A percentile compares a stretch with the other conserved stretches of the same genome.
phyloP scores from a whole-genome alignment of 1,140 invertebrate species.

The Drosophila pallidifrons region DNA sequence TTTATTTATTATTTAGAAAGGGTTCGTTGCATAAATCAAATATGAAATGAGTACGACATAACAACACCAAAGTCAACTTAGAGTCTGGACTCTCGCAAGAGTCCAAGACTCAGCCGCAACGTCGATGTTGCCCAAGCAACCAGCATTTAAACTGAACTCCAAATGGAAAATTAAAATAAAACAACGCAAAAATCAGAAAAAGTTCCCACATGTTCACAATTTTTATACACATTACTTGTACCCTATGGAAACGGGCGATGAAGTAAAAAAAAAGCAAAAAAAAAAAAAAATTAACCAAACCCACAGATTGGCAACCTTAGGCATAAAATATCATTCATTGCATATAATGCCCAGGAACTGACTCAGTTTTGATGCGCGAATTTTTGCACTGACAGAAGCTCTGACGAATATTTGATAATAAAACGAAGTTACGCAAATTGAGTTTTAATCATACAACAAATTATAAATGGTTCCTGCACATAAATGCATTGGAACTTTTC shows the following conservation, averaged over 20 bases:
- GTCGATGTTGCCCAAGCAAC: constrained; percentile 68
- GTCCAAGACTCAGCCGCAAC: background rate
- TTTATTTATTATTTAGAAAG: constrained; percentile 84
- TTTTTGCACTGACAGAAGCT: constrained; percentile 47
- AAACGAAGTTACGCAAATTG: no score
- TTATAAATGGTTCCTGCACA: no score
- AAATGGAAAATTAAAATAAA: constrained; percentile 44
- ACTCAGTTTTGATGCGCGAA: constrained; percentile 47
- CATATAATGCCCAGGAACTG: constrained; percentile 60
- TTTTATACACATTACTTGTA: constrained; percentile 73
- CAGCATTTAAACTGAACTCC: constrained; percentile 53
- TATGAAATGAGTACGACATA: constrained; percentile 82
- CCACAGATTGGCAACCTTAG: constrained; percentile 73
- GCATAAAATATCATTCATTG: constrained; percentile 82
- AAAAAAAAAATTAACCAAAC: constrained; percentile 49
- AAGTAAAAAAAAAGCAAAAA: constrained; percentile 48
- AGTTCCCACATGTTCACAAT: constrained; percentile 83
- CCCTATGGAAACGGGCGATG: constrained; percentile 45
- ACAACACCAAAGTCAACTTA: constrained; percentile 70
- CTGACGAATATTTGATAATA: background rate
- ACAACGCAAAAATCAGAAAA: constrained; percentile 59
- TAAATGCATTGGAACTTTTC: no score
- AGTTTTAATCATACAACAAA: no score
- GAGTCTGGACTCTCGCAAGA: constrained; percentile 22
- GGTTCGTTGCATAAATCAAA: constrained; percentile 82